phyloP scores from a whole-genome alignment of 2,113 vertebrate species.

The Dendrocopos noguchii region DNA sequence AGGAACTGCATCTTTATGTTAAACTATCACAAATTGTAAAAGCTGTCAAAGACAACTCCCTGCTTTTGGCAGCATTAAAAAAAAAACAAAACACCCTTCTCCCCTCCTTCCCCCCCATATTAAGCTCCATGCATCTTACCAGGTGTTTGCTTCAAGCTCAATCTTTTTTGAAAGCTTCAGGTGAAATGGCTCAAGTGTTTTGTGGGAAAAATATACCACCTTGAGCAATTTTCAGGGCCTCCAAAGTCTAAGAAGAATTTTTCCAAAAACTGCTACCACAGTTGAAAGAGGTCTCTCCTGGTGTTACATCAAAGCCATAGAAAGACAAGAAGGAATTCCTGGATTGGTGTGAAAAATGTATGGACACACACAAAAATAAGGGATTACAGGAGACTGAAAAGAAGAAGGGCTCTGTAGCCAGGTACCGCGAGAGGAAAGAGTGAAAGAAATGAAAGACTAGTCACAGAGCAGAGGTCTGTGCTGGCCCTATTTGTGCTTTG shows the following conservation, averaged over 20 bases:
- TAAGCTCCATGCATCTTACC: neutral
- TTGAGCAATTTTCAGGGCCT: neutral
- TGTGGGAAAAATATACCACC: neutral
- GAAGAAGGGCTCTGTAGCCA: neutral
- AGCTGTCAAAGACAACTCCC: neutral
- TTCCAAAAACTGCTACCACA: neutral
- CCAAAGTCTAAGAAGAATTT: neutral
- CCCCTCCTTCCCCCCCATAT: rapidly evolving
- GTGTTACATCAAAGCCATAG: neutral
- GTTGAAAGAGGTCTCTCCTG: neutral
- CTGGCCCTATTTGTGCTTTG: neutral
- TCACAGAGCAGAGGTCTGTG: neutral
- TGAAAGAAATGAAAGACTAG: neutral
- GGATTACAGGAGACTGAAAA: neutral
- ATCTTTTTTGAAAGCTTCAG: neutral
- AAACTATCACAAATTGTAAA: neutral
- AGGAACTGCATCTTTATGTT: neutral
- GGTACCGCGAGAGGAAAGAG: neutral
- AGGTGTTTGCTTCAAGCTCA: neutral
- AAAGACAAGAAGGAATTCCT: neutral
- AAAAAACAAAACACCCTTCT: no score
- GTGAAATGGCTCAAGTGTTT: neutral
- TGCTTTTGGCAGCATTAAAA: neutral
- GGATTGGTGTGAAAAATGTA: neutral
- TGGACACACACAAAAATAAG: neutral